Evolutionary conservation across 2,113 vertebrate genomes (phyloP), one percentile per base, ranked within the genome.

Genomic region (Paratilapia polleni): DNA sequence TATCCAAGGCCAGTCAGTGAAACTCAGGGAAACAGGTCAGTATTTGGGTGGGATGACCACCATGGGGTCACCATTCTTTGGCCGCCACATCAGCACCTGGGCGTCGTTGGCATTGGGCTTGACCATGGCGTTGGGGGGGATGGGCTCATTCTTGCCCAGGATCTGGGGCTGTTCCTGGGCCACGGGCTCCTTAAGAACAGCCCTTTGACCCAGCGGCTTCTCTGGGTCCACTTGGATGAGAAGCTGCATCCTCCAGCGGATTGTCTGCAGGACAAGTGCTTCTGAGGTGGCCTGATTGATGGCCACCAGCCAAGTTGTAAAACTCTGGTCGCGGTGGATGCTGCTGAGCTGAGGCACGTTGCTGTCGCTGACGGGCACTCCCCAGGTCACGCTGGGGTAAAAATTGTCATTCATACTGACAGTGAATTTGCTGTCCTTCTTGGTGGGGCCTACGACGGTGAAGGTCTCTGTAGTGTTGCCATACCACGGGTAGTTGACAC

Each of bases 351-450:
- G 96, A 89, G 98, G 96, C 94, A 97, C 96, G 24, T 98, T 99
- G 96, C 97, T 97, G 91, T 98, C 97, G 3, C 97, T 98, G 91
- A 99, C 97, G 1, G 98, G 98, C 89, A 99, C 96, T 0, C 97
- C 98, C 98, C 98, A 99, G 14, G 98, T 99, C 94, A 99, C 98
- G 1, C 98, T 99, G 28, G 98, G 98, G 95, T 99, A 99, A 87
- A 99, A 99, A 93, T 99, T 99, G 94, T 99, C 98, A 3, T 99
- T 99, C 98, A 99, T 99, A 93, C 97, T 99, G 92, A 99, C 97
- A 10, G 94, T 96, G 94, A 99, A 98, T 93, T 95, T 97, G 94
- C 95, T 97, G 84, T 98, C 97, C 85, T 97, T 97, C 94, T 96
- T 98, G 59, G 98, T 99, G 89, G 98, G 98, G 5, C 98, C 98